Base-by-base conservation (phyloP, 2,113 vertebrate genomes). In the Accipiter cooperii region DNA sequence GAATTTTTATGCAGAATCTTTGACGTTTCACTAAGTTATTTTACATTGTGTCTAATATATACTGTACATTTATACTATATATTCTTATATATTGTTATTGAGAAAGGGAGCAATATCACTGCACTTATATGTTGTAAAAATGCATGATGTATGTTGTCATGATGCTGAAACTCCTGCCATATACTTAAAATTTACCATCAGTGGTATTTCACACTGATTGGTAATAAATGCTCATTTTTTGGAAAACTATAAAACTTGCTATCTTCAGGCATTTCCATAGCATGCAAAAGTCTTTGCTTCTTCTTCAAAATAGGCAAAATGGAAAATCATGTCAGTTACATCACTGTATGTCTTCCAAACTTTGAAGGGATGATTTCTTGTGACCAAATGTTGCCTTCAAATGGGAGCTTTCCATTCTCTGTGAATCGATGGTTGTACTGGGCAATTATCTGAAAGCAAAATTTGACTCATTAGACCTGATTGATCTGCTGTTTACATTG, bases 161-260 rank as follows among this genome's bases (percentile, higher is more conserved):
- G 57, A 77, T 76, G 76, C 65, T 79, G 77, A 65, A 83, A 74
- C 55, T 75, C 84, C 90, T 88, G 82, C 91, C 63, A 84, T 74
- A 69, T 81, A 52, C 78, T 93, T 86, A 80, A 80, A 96, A 91
- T 83, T 94, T 91, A 95, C 84, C 91, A 14, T 58, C 89, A 52
- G 91, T 84, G 36, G 17, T 96, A 88, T 95, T 93, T 93, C 78
- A 81, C 55, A 26, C 75, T 88, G 87, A 90, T 88, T 64, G 89
- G 94, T 96, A 96, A 97, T 97, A 97, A 97, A 96, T 86, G 93
- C 75, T 91, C 73, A 36, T 88, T 93, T 96, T 91, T 91, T 22
- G 5, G 40, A 70, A 94, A 94, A 86, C 68, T 29, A 6, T 90
- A 88, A 90, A 95, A 86, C 84, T 91, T 95, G 29, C 68, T 83